Percentiles rank a stretch among this genome's conserved stretches.
These are phyloP conservation scores for Melanostoma mellinum DNA, from an alignment of 2,888 invertebrate species.

Conservation along the genomic window DNA sequence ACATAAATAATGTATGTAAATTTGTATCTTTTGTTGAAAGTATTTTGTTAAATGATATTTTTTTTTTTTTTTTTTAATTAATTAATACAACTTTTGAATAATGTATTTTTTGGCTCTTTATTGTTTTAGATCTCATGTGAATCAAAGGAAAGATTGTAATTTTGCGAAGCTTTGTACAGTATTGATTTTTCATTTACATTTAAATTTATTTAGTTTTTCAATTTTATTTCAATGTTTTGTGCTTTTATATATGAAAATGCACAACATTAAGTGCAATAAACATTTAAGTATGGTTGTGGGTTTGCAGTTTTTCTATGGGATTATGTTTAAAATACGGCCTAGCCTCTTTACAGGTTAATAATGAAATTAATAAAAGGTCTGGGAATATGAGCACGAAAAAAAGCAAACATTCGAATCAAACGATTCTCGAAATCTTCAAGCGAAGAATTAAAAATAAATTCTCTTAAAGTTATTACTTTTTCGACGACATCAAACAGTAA, in stretches of 20 bases:
- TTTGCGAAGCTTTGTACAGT: conserved; percentile 56
- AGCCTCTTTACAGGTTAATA: conserved; percentile 48
- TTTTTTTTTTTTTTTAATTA: conserved; percentile 10
- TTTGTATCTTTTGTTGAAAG: conserved; percentile 22
- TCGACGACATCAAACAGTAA: too few relatives aligned
- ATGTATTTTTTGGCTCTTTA: conserved; percentile 53
- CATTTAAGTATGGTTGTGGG: background rate
- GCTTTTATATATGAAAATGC: conserved; percentile 39
- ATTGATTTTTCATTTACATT: background rate
- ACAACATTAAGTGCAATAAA: conserved; percentile 19
- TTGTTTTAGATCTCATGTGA: conserved; percentile 32
- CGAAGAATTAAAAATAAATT: too few relatives aligned
- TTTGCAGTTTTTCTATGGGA: background rate
- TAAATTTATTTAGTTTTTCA: conserved; percentile 1
- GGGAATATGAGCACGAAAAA: background rate
- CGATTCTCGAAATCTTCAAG: too few relatives aligned
- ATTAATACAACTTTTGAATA: background rate
- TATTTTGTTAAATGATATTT: conserved; percentile 5
- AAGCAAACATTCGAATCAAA: background rate
- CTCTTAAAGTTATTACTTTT: too few relatives aligned
- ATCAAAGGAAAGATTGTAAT: conserved; percentile 48
- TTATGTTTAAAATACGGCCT: conserved; percentile 21
- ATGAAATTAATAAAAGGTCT: conserved; percentile 21
- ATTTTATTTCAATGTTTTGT: conserved; percentile 16
- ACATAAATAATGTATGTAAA: conserved; percentile 20